Conservation (phyloP, 2,797 vertebrate genomes). For the Pelodytes ibericus region DNA sequence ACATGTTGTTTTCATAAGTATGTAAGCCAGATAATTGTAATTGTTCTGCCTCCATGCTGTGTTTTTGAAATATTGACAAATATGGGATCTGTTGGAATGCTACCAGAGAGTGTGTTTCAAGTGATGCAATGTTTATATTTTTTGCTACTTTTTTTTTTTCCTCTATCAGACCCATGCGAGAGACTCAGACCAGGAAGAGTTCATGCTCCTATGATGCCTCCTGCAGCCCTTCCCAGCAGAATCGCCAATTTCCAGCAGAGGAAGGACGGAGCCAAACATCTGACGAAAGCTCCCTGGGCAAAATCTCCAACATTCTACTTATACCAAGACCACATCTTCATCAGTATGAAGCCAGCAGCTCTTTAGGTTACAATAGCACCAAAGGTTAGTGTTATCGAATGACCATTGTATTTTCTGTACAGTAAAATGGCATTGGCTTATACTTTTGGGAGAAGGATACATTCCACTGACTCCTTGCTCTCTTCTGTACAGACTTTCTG, state of each 20-base stretch:
- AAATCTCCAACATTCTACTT: constrained; percentile 89
- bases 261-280: constrained; percentile 93
- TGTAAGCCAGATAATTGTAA: too few species aligned
- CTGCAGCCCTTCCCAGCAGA: constrained; percentile 78
- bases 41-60: too few species aligned
- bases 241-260: constrained; percentile 75
- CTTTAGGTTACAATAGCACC: constrained; percentile 92
- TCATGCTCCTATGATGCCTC: constrained; percentile 85
- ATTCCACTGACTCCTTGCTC: neutral
- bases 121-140: too few species aligned
- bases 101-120: too few species aligned
- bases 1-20: too few species aligned
- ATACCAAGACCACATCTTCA: constrained; percentile 84
- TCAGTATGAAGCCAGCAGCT: constrained; percentile 97
- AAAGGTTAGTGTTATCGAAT: constrained; percentile 83
- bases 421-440: too few species aligned
- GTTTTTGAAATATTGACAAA: too few species aligned
- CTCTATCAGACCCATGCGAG: constrained; percentile 69
- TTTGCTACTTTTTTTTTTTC: too few species aligned
- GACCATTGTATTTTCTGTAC: too few species aligned
- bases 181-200: constrained; percentile 82
- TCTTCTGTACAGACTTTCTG: constrained; percentile 76
- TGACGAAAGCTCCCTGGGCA: constrained; percentile 89
- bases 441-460: too few species aligned
- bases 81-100: too few species aligned